These are phyloP conservation scores for Drosophila infuscata DNA, from an alignment of 2,888 invertebrate genomes.

Conservation along the genomic window DNA sequence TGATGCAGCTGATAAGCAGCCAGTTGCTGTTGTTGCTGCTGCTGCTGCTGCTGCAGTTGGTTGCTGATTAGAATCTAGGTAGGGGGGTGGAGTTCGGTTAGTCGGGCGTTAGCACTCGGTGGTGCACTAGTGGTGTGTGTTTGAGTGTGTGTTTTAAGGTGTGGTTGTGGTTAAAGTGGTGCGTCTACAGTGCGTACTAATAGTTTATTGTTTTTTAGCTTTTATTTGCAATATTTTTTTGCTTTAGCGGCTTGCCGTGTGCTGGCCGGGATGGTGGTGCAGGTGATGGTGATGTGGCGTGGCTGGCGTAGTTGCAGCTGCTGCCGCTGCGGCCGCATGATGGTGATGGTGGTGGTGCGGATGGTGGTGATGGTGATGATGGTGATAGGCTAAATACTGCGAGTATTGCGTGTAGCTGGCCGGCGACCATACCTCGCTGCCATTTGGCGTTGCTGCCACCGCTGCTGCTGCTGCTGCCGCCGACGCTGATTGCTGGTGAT, in stretches of 20 bases:
- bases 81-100: conserved; percentile 70
- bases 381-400: conserved; percentile 89
- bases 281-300: conserved; percentile 83
- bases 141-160: conserved; percentile 22
- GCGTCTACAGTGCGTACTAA: conserved; percentile 53
- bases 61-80: conserved; percentile 82
- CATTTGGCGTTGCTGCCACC: conserved; percentile 66
- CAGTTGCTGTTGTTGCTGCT: conserved; percentile 77
- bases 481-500: conserved; percentile 36
- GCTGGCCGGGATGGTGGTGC: conserved; percentile 85
- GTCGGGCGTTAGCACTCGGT: conserved; percentile 52
- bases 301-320: conserved; percentile 48
- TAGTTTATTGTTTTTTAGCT: conserved; percentile 22
- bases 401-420: conserved; percentile 87
- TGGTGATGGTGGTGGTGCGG: conserved; percentile 81
- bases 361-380: conserved; percentile 84
- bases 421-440: conserved; percentile 88
- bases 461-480: conserved; percentile 31
- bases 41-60: conserved; percentile 71
- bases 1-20: conserved; percentile 77
- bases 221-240: conserved; percentile 17
- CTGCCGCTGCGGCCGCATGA: conserved; percentile 43
- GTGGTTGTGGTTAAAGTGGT: conserved; percentile 21
- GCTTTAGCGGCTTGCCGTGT: conserved; percentile 57
- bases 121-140: conserved; percentile 35